Evolutionary conservation across 2,113 vertebrate species (phyloP).

Genomic region (Trematomus loennbergii): DNA sequence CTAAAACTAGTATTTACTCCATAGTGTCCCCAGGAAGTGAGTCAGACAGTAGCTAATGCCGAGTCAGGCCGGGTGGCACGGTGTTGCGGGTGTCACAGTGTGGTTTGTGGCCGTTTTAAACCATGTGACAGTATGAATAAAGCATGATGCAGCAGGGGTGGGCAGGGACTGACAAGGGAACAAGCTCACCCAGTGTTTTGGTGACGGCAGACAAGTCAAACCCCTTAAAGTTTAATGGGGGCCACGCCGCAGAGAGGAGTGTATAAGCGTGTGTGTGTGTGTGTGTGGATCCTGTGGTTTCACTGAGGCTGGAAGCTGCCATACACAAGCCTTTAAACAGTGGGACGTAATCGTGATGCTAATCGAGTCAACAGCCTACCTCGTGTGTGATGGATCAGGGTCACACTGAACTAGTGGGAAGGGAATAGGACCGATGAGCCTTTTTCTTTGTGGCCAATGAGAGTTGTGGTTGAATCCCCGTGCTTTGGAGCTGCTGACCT

Average conservation of each 20-base stretch:
- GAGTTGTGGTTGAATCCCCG: slow-evolving; percentile 50
- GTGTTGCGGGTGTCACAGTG: slow-evolving; percentile 49
- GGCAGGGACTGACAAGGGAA: slow-evolving; percentile 68
- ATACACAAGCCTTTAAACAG: slow-evolving; percentile 45
- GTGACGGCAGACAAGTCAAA: slow-evolving; percentile 61
- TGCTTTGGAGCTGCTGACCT: slow-evolving; percentile 53
- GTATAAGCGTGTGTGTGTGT: slow-evolving; percentile 12
- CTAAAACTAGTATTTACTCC: not conserved
- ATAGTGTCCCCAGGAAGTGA: slow-evolving; percentile 11
- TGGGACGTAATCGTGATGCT: slow-evolving; percentile 59
- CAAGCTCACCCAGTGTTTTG: slow-evolving; percentile 74
- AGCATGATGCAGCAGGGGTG: slow-evolving; percentile 78
- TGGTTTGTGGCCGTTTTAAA: slow-evolving; percentile 61
- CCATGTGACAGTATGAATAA: slow-evolving; percentile 79
- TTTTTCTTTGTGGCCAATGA: slow-evolving; percentile 57
- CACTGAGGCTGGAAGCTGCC: slow-evolving; percentile 29
- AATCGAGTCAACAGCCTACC: slow-evolving; percentile 59
- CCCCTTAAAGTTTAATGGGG: slow-evolving; percentile 79
- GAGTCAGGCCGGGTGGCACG: slow-evolving; percentile 45
- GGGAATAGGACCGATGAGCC: slow-evolving; percentile 46
- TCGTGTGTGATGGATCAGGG: slow-evolving; percentile 50
- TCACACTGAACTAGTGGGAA: slow-evolving; percentile 55
- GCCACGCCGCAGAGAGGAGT: slow-evolving; percentile 47
- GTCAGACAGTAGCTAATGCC: slow-evolving; percentile 44
- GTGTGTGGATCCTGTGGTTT: slow-evolving; percentile 60